Base-by-base conservation (phyloP, 2,888 invertebrate genomes). In the Euproctis similis region DNA sequence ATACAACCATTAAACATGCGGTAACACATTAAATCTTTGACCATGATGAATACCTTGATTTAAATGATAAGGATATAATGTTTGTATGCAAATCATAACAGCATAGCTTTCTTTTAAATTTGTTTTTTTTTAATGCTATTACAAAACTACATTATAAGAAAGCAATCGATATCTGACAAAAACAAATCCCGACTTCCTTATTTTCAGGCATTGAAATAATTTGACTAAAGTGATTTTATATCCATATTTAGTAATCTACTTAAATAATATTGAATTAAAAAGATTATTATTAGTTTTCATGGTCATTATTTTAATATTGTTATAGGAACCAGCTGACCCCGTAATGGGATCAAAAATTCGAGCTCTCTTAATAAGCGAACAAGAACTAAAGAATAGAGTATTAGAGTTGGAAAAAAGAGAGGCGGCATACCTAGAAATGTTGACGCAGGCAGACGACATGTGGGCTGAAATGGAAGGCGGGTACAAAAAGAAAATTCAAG, bases 381-480 rank as follows among this genome's bases (percentile, higher is more conserved):
- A 88, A 24, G 87, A 87, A 17, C 72, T 91, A 35, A 89, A 89
- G 57, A 74, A 70, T 25, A 81, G 88, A 35, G 87, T 92, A 10
- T 78, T 78, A 18, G 89, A 91, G 40, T 59, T 92, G 27, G 88
- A 90, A 59, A 72, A 86, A 27, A 80, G 89, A 24, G 90, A 92
- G 57, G 77, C 88, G 1, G 88, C 90, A 0, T 92, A 92, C 52
- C 82, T 90, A 49, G 89, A 90, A 53, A 91, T 91, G 50, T 63
- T 92, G 55, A 89, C 90, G 31, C 88, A 90, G 34, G 90, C 91
- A 0, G 91, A 92, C 39, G 88, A 90, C 34, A 87, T 90, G 71
- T 91, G 91, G 88, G 87, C 88, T 0, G 89, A 90, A 50, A 86
- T 90, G 82, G 90, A 89, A 54, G 85, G 85, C 5, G 87, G 87